A percentile compares a stretch with the other conserved stretches of the same genome.
Conservation (phyloP, 1,140 invertebrate genomes). For the Listronotus bonariensis region DNA sequence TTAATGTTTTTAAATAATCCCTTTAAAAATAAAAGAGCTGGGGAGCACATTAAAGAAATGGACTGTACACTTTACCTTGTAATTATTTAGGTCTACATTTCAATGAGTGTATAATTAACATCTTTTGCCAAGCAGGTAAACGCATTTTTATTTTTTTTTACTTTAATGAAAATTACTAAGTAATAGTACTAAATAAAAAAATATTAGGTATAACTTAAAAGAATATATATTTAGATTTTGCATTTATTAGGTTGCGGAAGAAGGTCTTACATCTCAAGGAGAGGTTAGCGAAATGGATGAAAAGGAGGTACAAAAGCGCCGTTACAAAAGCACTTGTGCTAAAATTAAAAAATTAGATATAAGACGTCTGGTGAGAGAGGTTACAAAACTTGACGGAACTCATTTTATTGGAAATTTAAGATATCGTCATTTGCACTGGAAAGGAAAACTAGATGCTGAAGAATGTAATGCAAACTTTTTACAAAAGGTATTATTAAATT, state of each 20-base stretch:
- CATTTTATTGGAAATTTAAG: constrained; percentile 66
- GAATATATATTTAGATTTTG: background rate
- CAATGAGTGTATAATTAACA: too few relatives aligned
- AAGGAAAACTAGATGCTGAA: constrained; percentile 65
- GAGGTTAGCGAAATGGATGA: constrained; percentile 68
- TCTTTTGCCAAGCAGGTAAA: too few relatives aligned
- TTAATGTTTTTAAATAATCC: too few relatives aligned
- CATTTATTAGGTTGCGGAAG: constrained; percentile 58
- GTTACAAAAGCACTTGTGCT: constrained; percentile 68
- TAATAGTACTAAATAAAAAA: too few relatives aligned
- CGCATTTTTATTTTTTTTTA: too few relatives aligned
- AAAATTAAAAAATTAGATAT: constrained; percentile 68
- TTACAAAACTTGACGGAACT: constrained; percentile 65
- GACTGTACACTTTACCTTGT: too few relatives aligned
- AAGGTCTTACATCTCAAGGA: constrained; percentile 68
- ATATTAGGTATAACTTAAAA: too few relatives aligned
- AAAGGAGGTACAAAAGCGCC: constrained; percentile 64
- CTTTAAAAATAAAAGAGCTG: too few relatives aligned
- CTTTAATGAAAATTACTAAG: too few relatives aligned
- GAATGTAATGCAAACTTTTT: constrained; percentile 76
- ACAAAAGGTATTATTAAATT: constrained; percentile 65
- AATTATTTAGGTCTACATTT: too few relatives aligned
- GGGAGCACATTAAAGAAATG: too few relatives aligned
- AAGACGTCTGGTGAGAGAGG: constrained; percentile 67
- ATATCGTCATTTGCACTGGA: constrained; percentile 74